Evolutionary conservation across 2,797 vertebrate genomes (phyloP).

Genomic region (Remorina albescens): DNA sequence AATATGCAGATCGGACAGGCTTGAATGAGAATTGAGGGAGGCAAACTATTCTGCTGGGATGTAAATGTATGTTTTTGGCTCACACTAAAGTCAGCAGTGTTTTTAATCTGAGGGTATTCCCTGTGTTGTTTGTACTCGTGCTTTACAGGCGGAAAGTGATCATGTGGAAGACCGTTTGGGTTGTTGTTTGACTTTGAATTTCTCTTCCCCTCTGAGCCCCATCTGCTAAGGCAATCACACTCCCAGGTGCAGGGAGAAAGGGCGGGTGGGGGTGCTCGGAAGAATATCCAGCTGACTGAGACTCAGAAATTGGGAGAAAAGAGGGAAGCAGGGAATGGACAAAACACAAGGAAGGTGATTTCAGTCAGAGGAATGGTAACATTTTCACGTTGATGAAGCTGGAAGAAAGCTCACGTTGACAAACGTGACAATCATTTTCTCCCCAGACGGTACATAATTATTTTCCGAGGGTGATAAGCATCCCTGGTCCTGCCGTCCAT

Average conservation of each 20-base stretch:
- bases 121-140: constrained; percentile 43
- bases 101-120: constrained; percentile 70
- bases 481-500: constrained; percentile 32
- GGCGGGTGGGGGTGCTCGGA: constrained; percentile 27
- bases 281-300: constrained; percentile 68
- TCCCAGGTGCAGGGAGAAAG: constrained; percentile 75
- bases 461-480: constrained; percentile 70
- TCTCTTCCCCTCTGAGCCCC: constrained; percentile 73
- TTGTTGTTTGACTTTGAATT: constrained; percentile 75
- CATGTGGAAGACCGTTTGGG: constrained; percentile 62
- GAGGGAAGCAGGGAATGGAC: constrained; percentile 40
- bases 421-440: constrained; percentile 57
- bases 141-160: constrained; percentile 60
- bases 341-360: constrained; percentile 54
- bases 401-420: background rate
- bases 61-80: constrained; percentile 29
- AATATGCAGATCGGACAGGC: constrained; percentile 60
- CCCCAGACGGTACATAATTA: constrained; percentile 54
- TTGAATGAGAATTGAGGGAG: constrained; percentile 9
- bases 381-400: constrained; percentile 29
- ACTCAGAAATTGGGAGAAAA: constrained; percentile 45
- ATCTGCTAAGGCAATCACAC: constrained; percentile 81
- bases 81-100: constrained; percentile 18
- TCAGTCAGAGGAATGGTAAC: constrained; percentile 11
- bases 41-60: constrained; percentile 21